Conservation (phyloP, 2,113 vertebrate genomes). For the Platichthys flesus region DNA sequence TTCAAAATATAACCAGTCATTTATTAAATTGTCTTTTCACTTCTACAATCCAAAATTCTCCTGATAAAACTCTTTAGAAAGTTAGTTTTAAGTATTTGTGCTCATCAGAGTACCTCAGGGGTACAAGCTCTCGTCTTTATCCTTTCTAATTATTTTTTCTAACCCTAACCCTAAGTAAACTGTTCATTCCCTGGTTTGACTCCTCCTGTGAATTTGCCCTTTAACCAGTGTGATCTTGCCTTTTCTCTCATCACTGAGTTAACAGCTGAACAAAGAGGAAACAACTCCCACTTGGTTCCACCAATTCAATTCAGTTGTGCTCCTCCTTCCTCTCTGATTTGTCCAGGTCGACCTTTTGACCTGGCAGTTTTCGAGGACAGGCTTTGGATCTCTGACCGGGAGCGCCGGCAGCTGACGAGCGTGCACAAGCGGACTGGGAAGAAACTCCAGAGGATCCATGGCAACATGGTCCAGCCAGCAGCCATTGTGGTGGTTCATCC, state of each 20-base stretch:
- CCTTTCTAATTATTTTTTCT: too few species aligned
- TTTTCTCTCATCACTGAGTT: background rate
- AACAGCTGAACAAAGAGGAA: background rate
- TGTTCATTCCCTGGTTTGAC: background rate
- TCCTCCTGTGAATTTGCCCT: background rate
- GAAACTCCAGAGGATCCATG: constrained; percentile 83
- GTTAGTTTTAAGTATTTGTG: too few species aligned
- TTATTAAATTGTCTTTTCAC: too few species aligned
- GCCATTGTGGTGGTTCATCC: constrained; percentile 90
- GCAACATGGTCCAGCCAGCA: constrained; percentile 88
- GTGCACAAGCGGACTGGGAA: constrained; percentile 88
- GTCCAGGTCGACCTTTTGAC: constrained; percentile 87
- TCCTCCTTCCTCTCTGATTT: background rate
- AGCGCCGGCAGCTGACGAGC: constrained; percentile 82
- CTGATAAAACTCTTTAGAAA: too few species aligned
- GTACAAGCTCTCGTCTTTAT: too few species aligned
- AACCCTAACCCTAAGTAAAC: too few species aligned
- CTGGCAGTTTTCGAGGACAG: constrained; percentile 90
- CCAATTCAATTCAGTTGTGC: background rate
- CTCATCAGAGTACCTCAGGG: too few species aligned
- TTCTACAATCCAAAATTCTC: too few species aligned
- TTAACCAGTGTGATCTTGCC: background rate
- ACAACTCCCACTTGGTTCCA: background rate
- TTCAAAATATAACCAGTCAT: too few species aligned
- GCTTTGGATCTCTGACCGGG: constrained; percentile 91